Evolutionary conservation across 2,888 invertebrate genomes (phyloP), one percentile per base, ranked within the genome.

Genomic region (Napeogenes inachia): DNA sequence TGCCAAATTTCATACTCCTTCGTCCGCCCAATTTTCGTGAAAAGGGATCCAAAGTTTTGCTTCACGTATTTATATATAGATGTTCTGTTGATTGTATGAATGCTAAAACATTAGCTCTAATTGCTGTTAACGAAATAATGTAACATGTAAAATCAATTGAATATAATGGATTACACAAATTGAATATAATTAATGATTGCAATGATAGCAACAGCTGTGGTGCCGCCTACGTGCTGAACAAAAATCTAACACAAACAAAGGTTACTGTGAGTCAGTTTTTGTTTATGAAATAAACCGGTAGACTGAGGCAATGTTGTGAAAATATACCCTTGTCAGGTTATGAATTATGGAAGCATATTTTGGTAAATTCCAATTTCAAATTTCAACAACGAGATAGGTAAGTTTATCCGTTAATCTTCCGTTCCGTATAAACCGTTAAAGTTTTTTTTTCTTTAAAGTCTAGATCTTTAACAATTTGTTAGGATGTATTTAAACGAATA

Each of bases 191-290:
- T 55, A 58, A 53, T 38, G 42, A 56, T 45, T 12, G 13, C 56
- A 57, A 56, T 54, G 54, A 30, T 60, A 62, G 61, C 56, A 46
- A 57, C 66, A 66, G 61, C 61, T 64, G 58, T 53, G 54, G 62
- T 33, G 45, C 45, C 5, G 46, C 60, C 57, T 46, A 61, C 38
- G 60, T 30, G 54, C 38, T 54, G 45, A 61, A 50, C 53, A 64
- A 56, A 55, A 53, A 53, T 50, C 33, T 46, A 64, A 65, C 54
- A 58, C 50, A 57, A 65, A 63, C 65, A 65, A 63, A 47, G 54
- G 55, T 38, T 50, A 56, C 45, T 21, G 50, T 63, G 63, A 62
- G 32, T 62, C 63, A 59, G 46, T 47, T 21, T 61, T 57, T 64
- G 58, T 62, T 64, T 62, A 59, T 57, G 45, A 45, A 60, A 60